These are phyloP conservation scores for Botia almorhae DNA, from an alignment of 2,797 vertebrate genomes.

Conservation along the genomic window DNA sequence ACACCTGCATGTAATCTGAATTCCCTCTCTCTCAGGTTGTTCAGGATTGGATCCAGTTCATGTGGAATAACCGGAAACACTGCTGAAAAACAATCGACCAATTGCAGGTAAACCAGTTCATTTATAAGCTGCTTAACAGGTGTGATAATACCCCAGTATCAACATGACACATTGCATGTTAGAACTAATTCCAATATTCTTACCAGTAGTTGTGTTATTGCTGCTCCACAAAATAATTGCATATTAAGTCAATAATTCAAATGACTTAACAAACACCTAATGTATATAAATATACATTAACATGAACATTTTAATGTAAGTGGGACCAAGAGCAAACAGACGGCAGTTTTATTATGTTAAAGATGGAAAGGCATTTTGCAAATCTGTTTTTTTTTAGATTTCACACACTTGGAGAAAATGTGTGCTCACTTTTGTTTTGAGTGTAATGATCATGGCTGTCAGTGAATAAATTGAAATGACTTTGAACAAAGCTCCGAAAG, in stretches of 20 bases:
- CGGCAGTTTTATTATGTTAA: too few relatives aligned
- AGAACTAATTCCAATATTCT: background rate
- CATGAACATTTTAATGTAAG: background rate
- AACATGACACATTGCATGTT: background rate
- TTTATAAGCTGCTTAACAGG: background rate
- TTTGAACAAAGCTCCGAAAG: background rate
- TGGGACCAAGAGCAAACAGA: background rate
- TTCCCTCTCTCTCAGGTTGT: background rate
- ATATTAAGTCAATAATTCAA: background rate
- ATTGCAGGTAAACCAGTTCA: background rate
- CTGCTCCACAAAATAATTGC: background rate
- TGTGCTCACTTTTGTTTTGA: too few relatives aligned
- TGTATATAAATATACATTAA: background rate
- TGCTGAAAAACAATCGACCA: background rate
- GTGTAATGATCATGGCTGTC: too few relatives aligned
- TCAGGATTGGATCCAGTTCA: background rate
- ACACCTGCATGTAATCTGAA: background rate
- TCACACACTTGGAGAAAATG: too few relatives aligned
- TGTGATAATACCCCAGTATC: background rate
- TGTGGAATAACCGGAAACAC: background rate
- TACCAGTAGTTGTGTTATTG: background rate
- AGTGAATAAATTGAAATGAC: background rate
- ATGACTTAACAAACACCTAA: background rate
- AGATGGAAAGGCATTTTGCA: too few relatives aligned
- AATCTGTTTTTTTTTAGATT: too few relatives aligned